Evolutionary conservation across 2,113 vertebrate species (phyloP).

Genomic region (Pteronura brasiliensis): DNA sequence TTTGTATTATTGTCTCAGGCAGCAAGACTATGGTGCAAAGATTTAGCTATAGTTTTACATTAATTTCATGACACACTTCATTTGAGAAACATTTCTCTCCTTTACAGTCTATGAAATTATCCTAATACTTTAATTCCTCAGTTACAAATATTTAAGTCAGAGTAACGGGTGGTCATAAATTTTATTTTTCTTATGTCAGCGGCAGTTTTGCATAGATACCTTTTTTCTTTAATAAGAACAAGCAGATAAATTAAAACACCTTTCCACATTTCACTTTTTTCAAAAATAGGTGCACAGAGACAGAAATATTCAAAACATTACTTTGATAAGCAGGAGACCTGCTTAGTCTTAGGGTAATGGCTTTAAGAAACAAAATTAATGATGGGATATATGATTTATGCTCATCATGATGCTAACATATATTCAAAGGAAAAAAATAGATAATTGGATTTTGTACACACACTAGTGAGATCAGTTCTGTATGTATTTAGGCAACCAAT

Average conservation of each 20-base stretch:
- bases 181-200: not conserved
- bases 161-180: not conserved
- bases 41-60: conserved; percentile 21
- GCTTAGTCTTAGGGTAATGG: not conserved
- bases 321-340: not conserved
- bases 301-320: not conserved
- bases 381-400: not conserved
- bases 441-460: not conserved
- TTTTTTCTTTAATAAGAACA: not conserved
- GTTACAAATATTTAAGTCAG: not conserved
- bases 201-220: not conserved
- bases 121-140: not conserved
- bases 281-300: not conserved
- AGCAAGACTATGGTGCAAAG: not conserved
- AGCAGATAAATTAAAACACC: not conserved
- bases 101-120: not conserved
- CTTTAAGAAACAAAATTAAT: not conserved
- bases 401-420: not conserved
- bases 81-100: conserved; percentile 11
- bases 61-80: conserved; percentile 37
- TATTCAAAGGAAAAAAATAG: not conserved
- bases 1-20: not conserved
- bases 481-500: not conserved
- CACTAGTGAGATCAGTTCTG: not conserved
- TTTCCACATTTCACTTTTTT: not conserved